A percentile compares a stretch with the other conserved stretches of the same genome.
These are phyloP conservation scores for Onchidella celtica DNA, from an alignment of 2,888 invertebrate species.

Conservation along the genomic window DNA sequence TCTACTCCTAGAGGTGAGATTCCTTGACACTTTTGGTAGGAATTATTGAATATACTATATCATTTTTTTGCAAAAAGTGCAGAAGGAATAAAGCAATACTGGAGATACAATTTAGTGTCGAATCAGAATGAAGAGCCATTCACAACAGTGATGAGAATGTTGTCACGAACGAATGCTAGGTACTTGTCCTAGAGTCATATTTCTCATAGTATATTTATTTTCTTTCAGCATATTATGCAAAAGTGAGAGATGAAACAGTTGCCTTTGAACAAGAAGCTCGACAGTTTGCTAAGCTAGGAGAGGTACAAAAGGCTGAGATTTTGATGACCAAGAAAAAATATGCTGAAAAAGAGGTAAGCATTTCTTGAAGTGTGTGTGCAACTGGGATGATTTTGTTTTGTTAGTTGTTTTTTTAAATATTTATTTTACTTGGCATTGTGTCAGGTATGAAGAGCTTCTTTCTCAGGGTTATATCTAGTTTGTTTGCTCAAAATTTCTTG, in stretches of 20 bases:
- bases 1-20: no score
- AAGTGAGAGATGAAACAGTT: conserved; percentile 65
- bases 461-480: no score
- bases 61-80: no score
- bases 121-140: no score
- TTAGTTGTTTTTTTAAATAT: not conserved
- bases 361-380: not conserved
- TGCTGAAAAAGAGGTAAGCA: conserved; percentile 77
- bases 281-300: conserved; percentile 70
- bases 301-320: conserved; percentile 77
- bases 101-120: no score
- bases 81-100: no score
- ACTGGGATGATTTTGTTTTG: not conserved
- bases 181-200: no score
- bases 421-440: not conserved
- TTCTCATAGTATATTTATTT: not conserved
- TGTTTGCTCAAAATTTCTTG: no score
- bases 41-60: no score
- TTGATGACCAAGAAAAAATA: conserved; percentile 77
- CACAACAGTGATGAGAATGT: no score
- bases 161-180: no score
- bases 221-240: conserved; percentile 70
- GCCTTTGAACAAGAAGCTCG: conserved; percentile 73
- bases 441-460: not conserved
- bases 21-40: no score